Conservation (phyloP, 1,140 invertebrate genomes). For the Hestina assimilis region DNA sequence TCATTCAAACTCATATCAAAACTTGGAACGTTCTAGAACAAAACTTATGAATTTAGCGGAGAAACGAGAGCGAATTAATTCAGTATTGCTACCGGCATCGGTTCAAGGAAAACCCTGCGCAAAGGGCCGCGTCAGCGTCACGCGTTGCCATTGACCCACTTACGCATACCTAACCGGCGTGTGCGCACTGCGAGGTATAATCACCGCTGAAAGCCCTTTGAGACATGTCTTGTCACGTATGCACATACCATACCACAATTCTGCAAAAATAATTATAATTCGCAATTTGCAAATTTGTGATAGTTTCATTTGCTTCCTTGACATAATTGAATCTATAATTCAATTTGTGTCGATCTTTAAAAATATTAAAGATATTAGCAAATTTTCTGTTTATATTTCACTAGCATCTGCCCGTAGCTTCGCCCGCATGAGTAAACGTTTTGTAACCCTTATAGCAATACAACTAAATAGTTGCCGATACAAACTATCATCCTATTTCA, state of each 20-base stretch:
- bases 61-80: constrained; percentile 64
- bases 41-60: constrained; percentile 43
- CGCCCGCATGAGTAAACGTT: too few species aligned
- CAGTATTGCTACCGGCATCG: constrained; percentile 48
- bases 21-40: constrained; percentile 25
- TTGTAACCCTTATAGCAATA: too few species aligned
- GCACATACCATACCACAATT: constrained; percentile 16
- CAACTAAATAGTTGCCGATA: too few species aligned
- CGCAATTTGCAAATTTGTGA: too few species aligned
- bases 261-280: too few species aligned
- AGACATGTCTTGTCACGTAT: constrained; percentile 49
- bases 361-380: too few species aligned
- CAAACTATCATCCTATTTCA: too few species aligned
- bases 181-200: constrained; percentile 53
- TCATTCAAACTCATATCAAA: neutral
- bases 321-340: too few species aligned
- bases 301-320: too few species aligned
- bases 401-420: too few species aligned
- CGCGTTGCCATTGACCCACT: constrained; percentile 74
- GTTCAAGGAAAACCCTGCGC: constrained; percentile 74
- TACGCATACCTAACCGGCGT: constrained; percentile 55
- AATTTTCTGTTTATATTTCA: too few species aligned
- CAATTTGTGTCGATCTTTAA: too few species aligned
- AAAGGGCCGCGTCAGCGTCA: constrained; percentile 72
- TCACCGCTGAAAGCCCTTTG: constrained; percentile 57